phyloP scores from a whole-genome alignment of 2,888 invertebrate genomes.

The Drosophila gaucha region DNA sequence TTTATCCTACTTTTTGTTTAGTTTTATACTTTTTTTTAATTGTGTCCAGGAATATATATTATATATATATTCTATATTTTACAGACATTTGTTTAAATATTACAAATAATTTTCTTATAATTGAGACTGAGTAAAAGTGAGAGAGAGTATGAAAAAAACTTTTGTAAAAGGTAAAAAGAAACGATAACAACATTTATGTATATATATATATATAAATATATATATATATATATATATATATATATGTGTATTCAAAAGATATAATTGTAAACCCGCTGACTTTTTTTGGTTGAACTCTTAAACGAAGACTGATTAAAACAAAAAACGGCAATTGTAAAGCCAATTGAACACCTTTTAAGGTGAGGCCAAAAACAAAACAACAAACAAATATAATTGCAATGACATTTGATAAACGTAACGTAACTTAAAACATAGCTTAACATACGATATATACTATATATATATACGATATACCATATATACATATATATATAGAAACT shows the following conservation, averaged over 20 bases:
- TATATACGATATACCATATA: constrained; percentile 10
- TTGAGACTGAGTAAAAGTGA: constrained; percentile 74
- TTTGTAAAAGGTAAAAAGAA: constrained; percentile 46
- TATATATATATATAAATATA: neutral
- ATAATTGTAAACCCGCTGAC: constrained; percentile 76
- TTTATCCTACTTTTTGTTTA: constrained; percentile 9
- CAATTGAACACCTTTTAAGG: constrained; percentile 76
- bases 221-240: neutral
- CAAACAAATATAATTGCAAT: constrained; percentile 57
- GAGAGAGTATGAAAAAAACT: constrained; percentile 50
- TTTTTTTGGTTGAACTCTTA: constrained; percentile 79
- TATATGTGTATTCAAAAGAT: constrained; percentile 28
- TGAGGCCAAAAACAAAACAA: constrained; percentile 61
- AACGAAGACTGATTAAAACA: constrained; percentile 80
- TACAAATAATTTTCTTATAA: constrained; percentile 58
- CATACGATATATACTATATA: constrained; percentile 40
- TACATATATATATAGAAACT: constrained; percentile 24
- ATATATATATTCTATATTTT: constrained; percentile 16
- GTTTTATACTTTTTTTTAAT: constrained; percentile 31
- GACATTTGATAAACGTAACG: constrained; percentile 73
- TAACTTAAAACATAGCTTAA: constrained; percentile 74
- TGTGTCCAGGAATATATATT: constrained; percentile 29
- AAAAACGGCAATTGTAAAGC: constrained; percentile 75
- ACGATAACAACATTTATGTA: neutral
- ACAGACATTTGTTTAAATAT: constrained; percentile 30